Percentiles rank a stretch among this genome's conserved stretches.
phyloP scores from a whole-genome alignment of 2,888 invertebrate species.

The Stegophylla sp. region DNA sequence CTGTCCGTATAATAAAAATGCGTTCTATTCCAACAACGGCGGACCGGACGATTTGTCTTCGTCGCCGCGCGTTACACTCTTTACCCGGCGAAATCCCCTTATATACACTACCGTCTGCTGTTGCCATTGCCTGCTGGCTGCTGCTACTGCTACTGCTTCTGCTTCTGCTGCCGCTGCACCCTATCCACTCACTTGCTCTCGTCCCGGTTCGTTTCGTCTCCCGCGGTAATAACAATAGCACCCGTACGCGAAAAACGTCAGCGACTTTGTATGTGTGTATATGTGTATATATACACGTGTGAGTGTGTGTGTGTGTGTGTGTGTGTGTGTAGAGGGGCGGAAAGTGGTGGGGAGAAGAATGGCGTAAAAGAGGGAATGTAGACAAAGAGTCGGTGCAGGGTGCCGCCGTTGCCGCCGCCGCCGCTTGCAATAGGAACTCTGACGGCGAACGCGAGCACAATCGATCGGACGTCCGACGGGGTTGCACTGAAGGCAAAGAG shows the following conservation, averaged over 20 bases:
- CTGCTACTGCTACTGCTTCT: too few relatives aligned
- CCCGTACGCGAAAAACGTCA: not conserved
- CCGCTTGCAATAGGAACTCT: not conserved
- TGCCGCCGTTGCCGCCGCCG: too few relatives aligned
- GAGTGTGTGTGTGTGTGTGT: not conserved
- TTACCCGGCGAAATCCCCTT: not conserved
- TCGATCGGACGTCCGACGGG: not conserved
- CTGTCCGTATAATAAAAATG: slow-evolving; percentile 10
- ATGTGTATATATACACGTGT: not conserved
- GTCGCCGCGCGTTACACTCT: not conserved
- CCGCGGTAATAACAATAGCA: not conserved
- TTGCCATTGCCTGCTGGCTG: too few relatives aligned
- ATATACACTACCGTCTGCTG: too few relatives aligned
- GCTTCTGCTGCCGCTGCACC: not conserved
- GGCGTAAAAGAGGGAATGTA: not conserved
- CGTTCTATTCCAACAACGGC: not conserved
- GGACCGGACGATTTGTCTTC: slow-evolving; percentile 32
- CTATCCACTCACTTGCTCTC: too few relatives aligned
- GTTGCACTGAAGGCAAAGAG: not conserved
- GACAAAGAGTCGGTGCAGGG: not conserved
- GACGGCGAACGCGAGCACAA: not conserved
- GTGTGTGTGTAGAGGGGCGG: too few relatives aligned
- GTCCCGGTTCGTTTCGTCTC: not conserved
- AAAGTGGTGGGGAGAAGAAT: too few relatives aligned
- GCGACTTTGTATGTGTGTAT: not conserved